Base-by-base conservation (phyloP, 2,113 vertebrate species). In the Mandrillus leucophaeus region DNA sequence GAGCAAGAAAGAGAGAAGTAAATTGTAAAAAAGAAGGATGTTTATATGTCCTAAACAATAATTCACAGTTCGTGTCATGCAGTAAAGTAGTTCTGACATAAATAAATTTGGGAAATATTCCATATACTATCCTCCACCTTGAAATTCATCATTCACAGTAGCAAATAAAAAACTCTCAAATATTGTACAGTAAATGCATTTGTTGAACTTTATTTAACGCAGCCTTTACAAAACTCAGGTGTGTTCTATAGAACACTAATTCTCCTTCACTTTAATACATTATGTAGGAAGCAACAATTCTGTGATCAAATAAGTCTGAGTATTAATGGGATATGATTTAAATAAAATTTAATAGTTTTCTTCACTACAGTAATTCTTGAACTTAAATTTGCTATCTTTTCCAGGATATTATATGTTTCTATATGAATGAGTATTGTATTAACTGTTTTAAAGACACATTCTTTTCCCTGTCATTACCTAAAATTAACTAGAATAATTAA, bases 1-100 rank as follows among this genome's bases (percentile, higher is more conserved):
- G 38, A 17, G 11, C 83, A 80, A 96, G 10, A 90, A 92, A 68
- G 32, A 78, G 12, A 52, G 8, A 73, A 55, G 82, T 70, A 93
- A 88, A 82, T 79, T 66, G 17, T 91, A 43, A 93, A 97, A 92
- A 97, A 88, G 70, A 75, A 79, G 17, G 75, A 59, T 57, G 64
- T 40, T 88, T 84, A 68, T n/a, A 57, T 32, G 35, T 90, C 8
- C 20, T n/a, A 83, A 79, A 8, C 30, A 75, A 6, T 40, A 76
- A 66, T 68, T 84, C 27, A 80, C 23, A 35, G 8, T 86, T 55
- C 43, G 4, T 52, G 2, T 66, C 23, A 35, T 90, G 8, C 45
- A 84, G 52, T 73, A 70, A 75, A 93, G 40, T 83, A 17, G 22
- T 73, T 68, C 48, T 93, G 75, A 88, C 16, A 45, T 30, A 83